Percentiles rank a stretch among this genome's conserved stretches.
phyloP scores from a whole-genome alignment of 92 coral and sea anemone species.

The Desmophyllum pertusum region DNA sequence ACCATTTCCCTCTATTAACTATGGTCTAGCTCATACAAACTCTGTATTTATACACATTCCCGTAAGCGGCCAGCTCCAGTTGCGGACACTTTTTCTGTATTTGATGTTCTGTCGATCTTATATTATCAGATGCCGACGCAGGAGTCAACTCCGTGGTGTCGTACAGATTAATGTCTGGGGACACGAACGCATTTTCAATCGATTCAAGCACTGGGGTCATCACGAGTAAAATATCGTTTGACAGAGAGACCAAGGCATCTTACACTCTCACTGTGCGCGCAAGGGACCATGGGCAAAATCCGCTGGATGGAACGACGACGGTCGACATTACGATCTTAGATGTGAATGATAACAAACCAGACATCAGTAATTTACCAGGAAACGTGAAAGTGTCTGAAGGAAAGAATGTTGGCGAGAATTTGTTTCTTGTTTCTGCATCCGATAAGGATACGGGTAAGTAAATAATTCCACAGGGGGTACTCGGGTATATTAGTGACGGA shows the following conservation, averaged over 20 bases:
- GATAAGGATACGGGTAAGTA: constrained; percentile 77
- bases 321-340: constrained; percentile 67
- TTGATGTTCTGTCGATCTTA: not conserved
- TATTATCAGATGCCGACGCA: constrained; percentile 75
- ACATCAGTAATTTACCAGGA: constrained; percentile 22
- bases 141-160: constrained; percentile 72
- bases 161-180: constrained; percentile 63
- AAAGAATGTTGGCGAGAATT: constrained; percentile 11
- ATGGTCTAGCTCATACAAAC: too few relatives aligned
- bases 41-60: too few relatives aligned
- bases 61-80: too few relatives aligned
- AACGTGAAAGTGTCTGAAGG: constrained; percentile 49
- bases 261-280: constrained; percentile 73
- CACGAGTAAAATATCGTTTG: constrained; percentile 40
- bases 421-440: constrained; percentile 47
- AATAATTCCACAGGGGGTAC: too few relatives aligned
- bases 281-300: constrained; percentile 58
- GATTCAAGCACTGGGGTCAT: constrained; percentile 49
- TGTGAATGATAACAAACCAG: constrained; percentile 71
- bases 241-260: constrained; percentile 70
- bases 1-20: too few relatives aligned
- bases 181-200: constrained; percentile 53
- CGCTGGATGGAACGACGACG: constrained; percentile 42
- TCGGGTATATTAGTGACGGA: too few relatives aligned
- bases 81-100: too few relatives aligned